A percentile compares a stretch with the other conserved stretches of the same genome.
These are phyloP conservation scores for Campaea margaritaria DNA, from an alignment of 2,888 invertebrate genomes.

Conservation along the genomic window DNA sequence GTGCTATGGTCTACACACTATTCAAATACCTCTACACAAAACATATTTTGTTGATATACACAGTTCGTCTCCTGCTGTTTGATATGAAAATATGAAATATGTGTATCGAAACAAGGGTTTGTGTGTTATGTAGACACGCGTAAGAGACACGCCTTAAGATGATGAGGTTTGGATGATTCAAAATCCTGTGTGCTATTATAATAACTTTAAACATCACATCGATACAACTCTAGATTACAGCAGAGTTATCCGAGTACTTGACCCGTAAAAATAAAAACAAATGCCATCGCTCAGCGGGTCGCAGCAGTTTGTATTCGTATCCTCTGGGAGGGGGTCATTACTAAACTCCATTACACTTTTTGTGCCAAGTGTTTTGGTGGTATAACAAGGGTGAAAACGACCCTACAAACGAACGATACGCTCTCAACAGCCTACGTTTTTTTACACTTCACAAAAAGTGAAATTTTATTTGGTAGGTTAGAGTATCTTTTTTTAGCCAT, in stretches of 20 bases:
- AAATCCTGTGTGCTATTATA: no score
- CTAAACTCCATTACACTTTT: constrained; percentile 83
- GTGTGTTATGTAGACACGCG: no score
- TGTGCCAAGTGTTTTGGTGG: constrained; percentile 84
- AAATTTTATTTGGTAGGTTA: constrained; percentile 53
- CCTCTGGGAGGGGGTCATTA: constrained; percentile 80
- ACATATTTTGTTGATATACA: no score
- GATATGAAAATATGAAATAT: no score
- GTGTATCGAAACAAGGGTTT: no score
- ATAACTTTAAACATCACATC: no score
- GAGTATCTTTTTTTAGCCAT: constrained; percentile 16
- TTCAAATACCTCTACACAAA: no score
- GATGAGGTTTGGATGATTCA: no score
- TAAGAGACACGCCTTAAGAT: no score
- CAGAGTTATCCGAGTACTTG: background rate
- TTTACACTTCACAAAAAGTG: constrained; percentile 58
- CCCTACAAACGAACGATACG: constrained; percentile 76
- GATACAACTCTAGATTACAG: no score
- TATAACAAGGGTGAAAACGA: constrained; percentile 84
- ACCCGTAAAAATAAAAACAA: constrained; percentile 55
- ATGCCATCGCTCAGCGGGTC: constrained; percentile 68
- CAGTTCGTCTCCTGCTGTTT: no score
- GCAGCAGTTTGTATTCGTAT: constrained; percentile 67
- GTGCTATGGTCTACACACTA: no score
- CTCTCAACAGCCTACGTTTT: constrained; percentile 70